phyloP scores from a whole-genome alignment of 64 coral and sea anemone species.

The Montipora sp. region DNA sequence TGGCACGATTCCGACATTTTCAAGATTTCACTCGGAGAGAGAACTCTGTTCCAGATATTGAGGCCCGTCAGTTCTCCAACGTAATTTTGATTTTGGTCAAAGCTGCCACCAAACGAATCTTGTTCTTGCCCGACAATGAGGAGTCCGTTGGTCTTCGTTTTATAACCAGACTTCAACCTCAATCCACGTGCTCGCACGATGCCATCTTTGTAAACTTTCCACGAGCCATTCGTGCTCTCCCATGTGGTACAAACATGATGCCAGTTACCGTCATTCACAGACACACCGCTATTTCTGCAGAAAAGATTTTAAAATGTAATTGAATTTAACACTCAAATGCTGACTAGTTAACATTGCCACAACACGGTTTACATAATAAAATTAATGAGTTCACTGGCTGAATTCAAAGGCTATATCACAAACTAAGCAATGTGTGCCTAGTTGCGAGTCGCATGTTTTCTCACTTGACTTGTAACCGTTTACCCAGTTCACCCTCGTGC shows the following conservation, averaged over 20 bases:
- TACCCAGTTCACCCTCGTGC: too few relatives aligned
- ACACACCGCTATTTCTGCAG: background rate
- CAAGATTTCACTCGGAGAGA: slow-evolving; percentile 19
- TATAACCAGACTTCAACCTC: background rate
- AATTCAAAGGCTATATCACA: too few relatives aligned
- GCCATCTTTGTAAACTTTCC: slow-evolving; percentile 58
- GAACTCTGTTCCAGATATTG: slow-evolving; percentile 58
- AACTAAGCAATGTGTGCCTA: too few relatives aligned
- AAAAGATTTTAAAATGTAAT: background rate
- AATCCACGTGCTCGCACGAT: background rate
- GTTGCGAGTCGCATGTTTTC: too few relatives aligned
- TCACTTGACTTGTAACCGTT: too few relatives aligned
- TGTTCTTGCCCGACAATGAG: slow-evolving; percentile 45
- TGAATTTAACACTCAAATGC: too few relatives aligned
- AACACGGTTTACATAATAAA: background rate
- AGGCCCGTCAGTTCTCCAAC: slow-evolving; percentile 39
- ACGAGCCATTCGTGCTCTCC: slow-evolving; percentile 37
- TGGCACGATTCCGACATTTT: slow-evolving; percentile 14
- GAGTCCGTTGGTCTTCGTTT: background rate
- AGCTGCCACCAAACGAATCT: slow-evolving; percentile 22
- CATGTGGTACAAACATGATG: slow-evolving; percentile 61
- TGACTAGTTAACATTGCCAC: too few relatives aligned
- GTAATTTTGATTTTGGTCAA: background rate
- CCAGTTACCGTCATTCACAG: slow-evolving; percentile 52
- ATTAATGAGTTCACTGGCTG: too few relatives aligned